Evolutionary conservation across 1,140 invertebrate genomes (phyloP), one percentile per base, ranked within the genome.

Genomic region (Calephelis nemesis): DNA sequence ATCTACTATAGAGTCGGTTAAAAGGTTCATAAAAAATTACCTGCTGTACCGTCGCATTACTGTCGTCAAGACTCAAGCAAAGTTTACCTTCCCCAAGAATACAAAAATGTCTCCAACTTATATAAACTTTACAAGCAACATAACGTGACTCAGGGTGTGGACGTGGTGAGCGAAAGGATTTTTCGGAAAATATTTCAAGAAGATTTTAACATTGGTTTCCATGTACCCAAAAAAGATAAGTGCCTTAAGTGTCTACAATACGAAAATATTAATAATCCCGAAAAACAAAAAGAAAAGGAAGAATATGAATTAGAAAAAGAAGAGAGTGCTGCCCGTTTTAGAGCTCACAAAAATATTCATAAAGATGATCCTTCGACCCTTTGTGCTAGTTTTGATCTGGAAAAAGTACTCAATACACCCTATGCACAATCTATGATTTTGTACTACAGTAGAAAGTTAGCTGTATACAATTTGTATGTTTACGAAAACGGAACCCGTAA

Each of bases 221-320:
- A 81, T 63, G 62, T 77, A 0, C 76, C 81, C 6, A 81, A 76
- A 63, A 81, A 81, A 30, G 75, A 83, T 49, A 79, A 83, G 71
- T 79, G 76, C 30, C 30, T 30, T 30, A 30, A 30, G 30, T 30
- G 30, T 30, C 30, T 30, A 4, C 30, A 73, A 68, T 71, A 71
- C 70, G 54, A 65, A 63, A 69, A 66, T 49, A 58, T 39, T 49
- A 67, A 73, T 45, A n/a, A 7, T 9, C 30, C 30, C 30, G 30
- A 30, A 30, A 30, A 30, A 30, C 2, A 30, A 30, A 30, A 30
- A 30, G 30, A 30, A 30, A 30, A 30, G 30, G 30, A 30, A 30
- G 30, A 30, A 30, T 2, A 30, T 3, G 30, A 30, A 30, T 30
- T 30, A 30, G 30, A 30, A 30, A 30, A 30, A 30, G 4, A 30